phyloP scores from a whole-genome alignment of 1,140 invertebrate genomes.

The Microplitis demolitor region DNA sequence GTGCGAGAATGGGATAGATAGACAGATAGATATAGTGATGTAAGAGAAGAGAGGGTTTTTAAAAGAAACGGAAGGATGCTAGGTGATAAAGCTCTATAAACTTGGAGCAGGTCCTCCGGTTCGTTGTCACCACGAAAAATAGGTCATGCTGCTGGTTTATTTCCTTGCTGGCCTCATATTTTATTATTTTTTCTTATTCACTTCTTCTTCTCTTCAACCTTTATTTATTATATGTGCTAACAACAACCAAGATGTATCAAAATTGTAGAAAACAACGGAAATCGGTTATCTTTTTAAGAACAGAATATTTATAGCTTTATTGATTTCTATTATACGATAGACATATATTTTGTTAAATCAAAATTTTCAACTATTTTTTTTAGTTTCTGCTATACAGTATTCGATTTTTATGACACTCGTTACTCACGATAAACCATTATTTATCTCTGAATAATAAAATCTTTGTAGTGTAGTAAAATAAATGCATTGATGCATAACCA shows the following conservation, averaged over 20 bases:
- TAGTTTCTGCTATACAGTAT: too few species aligned
- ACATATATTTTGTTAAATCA: too few species aligned
- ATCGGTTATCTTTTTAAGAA: neutral
- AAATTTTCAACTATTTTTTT: too few species aligned
- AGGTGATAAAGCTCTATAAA: constrained; percentile 18
- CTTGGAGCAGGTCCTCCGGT: neutral
- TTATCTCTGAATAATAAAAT: too few species aligned
- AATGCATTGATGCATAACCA: too few species aligned
- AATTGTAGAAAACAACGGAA: neutral
- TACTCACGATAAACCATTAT: too few species aligned
- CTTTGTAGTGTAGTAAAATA: too few species aligned
- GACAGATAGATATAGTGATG: neutral
- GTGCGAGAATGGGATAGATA: neutral
- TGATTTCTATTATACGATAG: neutral
- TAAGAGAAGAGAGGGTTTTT: neutral
- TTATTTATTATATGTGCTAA: neutral
- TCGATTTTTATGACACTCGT: too few species aligned
- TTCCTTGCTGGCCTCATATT: neutral
- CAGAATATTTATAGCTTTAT: neutral
- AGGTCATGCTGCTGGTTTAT: neutral
- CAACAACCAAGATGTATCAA: neutral
- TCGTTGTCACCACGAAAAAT: constrained; percentile 9
- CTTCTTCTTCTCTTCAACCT: neutral
- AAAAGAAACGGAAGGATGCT: neutral
- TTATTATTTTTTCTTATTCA: neutral